Evolutionary conservation across 2,888 invertebrate genomes (phyloP).

Genomic region (Hermodice carunculata): DNA sequence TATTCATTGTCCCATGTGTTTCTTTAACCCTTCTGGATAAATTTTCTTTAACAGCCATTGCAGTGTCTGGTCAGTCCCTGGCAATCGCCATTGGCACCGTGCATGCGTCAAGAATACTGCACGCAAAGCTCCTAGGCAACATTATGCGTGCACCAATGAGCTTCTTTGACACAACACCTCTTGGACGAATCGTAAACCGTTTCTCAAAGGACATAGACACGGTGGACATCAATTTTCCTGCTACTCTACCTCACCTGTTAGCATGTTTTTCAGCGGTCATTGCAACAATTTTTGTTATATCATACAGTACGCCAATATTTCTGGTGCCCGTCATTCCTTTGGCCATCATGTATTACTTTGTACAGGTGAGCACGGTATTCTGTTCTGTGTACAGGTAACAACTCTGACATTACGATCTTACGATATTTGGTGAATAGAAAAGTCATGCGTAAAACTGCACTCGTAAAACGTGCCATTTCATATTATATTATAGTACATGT

Average conservation of each 20-base stretch:
- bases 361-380: no score
- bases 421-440: no score
- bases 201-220: slow-evolving; percentile 57
- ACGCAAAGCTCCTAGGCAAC: slow-evolving; percentile 25
- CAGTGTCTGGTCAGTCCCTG: slow-evolving; percentile 27
- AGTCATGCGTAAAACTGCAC: no score
- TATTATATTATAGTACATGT: no score
- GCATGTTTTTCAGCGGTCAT: slow-evolving; percentile 45
- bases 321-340: slow-evolving; percentile 55
- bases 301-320: slow-evolving; percentile 56
- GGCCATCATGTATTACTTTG: slow-evolving; percentile 53
- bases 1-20: no score
- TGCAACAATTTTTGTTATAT: slow-evolving; percentile 54
- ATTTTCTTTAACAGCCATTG: no score
- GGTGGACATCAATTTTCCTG: slow-evolving; percentile 46
- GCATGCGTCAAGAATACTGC: slow-evolving; percentile 28
- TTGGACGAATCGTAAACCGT: slow-evolving; percentile 58
- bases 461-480: no score
- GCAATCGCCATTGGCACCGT: slow-evolving; percentile 29
- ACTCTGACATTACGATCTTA: no score
- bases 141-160: slow-evolving; percentile 59
- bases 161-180: slow-evolving; percentile 61
- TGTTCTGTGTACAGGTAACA: no score
- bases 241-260: slow-evolving; percentile 45
- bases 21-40: no score